Base-by-base conservation (phyloP, 2,797 vertebrate genomes). In the Harpagifer antarcticus region DNA sequence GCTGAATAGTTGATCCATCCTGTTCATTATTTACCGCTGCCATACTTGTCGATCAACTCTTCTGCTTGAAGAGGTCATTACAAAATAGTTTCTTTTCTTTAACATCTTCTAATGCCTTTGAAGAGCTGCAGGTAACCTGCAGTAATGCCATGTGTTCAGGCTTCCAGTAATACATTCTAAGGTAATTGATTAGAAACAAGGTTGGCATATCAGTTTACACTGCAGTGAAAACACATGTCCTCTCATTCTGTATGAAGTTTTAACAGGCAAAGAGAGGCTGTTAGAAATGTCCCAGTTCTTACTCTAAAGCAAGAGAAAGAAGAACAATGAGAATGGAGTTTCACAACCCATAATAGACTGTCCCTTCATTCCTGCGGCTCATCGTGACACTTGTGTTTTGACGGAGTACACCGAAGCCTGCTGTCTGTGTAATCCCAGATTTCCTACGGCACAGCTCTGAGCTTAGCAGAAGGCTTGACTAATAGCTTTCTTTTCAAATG, bases 401-500 rank as follows among this genome's bases (percentile, higher is more conserved):
- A 93, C 45, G 83, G 75, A 86, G 81, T 68, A 81, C 83, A 79
- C 60, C 72, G 63, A 84, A 85, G 78, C 78, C 83, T 68, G 81
- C 81, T 89, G 82, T 81, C 85, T 85, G 55, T 68, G 74, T 95
- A 95, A 95, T 94, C 93, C 93, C 85, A 86, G 78, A 91, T 92
- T 93, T 95, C 92, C 93, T 93, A 86, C 64, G 83, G 84, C 83
- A 86, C 90, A 82, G 80, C 87, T 86, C 83, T 72, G 83, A 81
- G 86, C 81, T 93, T 92, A 89, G 88, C 90, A 84, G 59, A 90
- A 78, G 85, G 79, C 91, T 92, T 91, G 90, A 93, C 95, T 95
- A 95, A 95, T 94, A 93, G 91, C 93, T 94, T 93, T 94, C 91
- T 92, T 97, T 96, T 97, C 96, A 96, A 94, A 92, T 97, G 97